A percentile compares a stretch with the other conserved stretches of the same genome.
Conservation (phyloP, 2,113 vertebrate species). For the Anas platyrhynchos region DNA sequence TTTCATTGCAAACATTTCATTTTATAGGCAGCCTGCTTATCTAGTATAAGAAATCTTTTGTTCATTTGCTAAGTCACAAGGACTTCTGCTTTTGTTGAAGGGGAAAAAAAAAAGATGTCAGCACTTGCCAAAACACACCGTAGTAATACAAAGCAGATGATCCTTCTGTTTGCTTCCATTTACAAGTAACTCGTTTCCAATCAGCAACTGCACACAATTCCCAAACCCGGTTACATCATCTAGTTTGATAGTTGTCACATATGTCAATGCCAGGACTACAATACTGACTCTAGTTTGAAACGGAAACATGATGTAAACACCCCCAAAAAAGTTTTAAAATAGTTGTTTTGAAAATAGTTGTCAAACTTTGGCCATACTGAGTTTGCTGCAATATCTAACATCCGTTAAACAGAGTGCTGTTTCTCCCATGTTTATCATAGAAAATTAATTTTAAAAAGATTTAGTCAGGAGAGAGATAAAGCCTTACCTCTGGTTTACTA, state of each 20-base stretch:
- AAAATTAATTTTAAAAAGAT: neutral
- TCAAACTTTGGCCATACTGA: neutral
- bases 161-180: conserved; percentile 19
- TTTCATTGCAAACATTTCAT: conserved; percentile 8
- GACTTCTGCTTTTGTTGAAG: conserved; percentile 20
- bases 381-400: neutral
- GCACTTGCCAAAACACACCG: conserved; percentile 21
- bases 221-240: conserved; percentile 50
- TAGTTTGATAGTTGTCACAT: neutral
- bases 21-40: conserved; percentile 30
- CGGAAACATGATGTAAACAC: conserved; percentile 30
- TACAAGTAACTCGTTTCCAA: conserved; percentile 20
- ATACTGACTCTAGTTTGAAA: conserved; percentile 27
- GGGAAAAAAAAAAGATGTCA: neutral
- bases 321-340: neutral
- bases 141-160: conserved; percentile 34
- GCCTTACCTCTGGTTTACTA: conserved; percentile 94
- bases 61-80: conserved; percentile 24
- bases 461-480: neutral
- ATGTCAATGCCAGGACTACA: neutral
- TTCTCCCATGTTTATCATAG: neutral
- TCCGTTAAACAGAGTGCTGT: neutral
- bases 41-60: neutral
- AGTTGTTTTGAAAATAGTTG: neutral
- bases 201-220: neutral